Base-by-base conservation (phyloP, 2,113 vertebrate species). In the Rhinolophus sinicus region DNA sequence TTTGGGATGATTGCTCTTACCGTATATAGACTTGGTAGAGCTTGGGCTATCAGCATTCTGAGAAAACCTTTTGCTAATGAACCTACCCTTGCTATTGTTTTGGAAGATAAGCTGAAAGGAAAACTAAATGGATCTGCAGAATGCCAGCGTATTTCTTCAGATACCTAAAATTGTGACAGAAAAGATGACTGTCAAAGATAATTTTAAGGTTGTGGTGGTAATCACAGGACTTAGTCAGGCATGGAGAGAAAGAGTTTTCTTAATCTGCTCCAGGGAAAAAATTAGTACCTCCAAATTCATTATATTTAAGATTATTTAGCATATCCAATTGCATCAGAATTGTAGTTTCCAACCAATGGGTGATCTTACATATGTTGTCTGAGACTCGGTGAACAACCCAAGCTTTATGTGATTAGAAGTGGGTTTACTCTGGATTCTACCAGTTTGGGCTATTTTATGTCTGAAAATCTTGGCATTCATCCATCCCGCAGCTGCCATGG, bases 101-200 rank as follows among this genome's bases (percentile, higher is more conserved):
- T 99, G 58, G 58, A 26, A 60, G 87, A 99, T 90, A 99, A 99
- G 94, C 98, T 99, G 11, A 99, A 99, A 95, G 99, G 98, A 50
- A 99, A 99, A 97, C 98, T 99, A 99, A 98, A 77, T 99, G 99
- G 98, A 99, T 96, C 97, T 99, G 40, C 98, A 99, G 97, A 99
- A 99, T 0, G 99, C 99, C 38, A 99, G 98, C 70, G 97, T 99
- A 94, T 99, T 99, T 98, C 99, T 99, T 91, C 99, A 98, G 69
- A 99, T 98, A 22, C 98, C 99, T 89, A 99, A 99, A 98, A 99
- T 99, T 1, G 97, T 99, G 1, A 99, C 99, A 24, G 98, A 99
- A 98, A 99, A 99, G 98, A 88, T 70, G 47, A 91, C 30, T 75
- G 81, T 62, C 70, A 73, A 88, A 58, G 35, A 8, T 26, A 85